Evolutionary conservation across 2,888 invertebrate genomes (phyloP).

Genomic region (Rapana venosa): DNA sequence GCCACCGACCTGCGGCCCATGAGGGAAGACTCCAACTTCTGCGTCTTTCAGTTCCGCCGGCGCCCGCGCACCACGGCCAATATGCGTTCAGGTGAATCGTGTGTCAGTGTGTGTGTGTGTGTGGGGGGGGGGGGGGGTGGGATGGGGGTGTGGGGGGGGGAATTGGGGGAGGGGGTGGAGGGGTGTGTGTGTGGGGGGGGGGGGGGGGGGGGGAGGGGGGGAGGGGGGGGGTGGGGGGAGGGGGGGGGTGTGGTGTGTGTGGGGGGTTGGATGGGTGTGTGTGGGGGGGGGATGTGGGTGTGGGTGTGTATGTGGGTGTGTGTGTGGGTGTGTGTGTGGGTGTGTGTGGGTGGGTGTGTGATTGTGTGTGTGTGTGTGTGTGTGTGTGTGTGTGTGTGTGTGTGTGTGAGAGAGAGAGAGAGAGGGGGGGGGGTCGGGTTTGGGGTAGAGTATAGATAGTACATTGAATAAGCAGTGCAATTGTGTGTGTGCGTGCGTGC

Average conservation of each 20-base stretch:
- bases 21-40: not conserved
- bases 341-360: no score
- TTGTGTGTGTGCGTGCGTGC: not conserved
- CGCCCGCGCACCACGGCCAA: conserved; percentile 22
- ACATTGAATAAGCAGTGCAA: not conserved
- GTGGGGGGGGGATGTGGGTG: no score
- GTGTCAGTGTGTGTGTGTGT: not conserved
- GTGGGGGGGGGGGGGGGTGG: not conserved
- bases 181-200: no score
- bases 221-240: not conserved
- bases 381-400: not conserved
- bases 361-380: no score
- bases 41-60: not conserved
- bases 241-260: no score
- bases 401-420: not conserved
- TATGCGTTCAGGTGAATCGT: conserved; percentile 3
- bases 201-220: no score
- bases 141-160: not conserved
- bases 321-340: no score
- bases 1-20: conserved; percentile 39
- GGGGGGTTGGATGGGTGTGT: no score
- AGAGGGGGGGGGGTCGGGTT: not conserved
- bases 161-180: no score
- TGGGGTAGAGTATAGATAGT: not conserved
- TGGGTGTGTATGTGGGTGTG: no score